These are phyloP conservation scores for Pantherophis guttatus DNA, from an alignment of 2,113 vertebrate species.

Conservation along the genomic window DNA sequence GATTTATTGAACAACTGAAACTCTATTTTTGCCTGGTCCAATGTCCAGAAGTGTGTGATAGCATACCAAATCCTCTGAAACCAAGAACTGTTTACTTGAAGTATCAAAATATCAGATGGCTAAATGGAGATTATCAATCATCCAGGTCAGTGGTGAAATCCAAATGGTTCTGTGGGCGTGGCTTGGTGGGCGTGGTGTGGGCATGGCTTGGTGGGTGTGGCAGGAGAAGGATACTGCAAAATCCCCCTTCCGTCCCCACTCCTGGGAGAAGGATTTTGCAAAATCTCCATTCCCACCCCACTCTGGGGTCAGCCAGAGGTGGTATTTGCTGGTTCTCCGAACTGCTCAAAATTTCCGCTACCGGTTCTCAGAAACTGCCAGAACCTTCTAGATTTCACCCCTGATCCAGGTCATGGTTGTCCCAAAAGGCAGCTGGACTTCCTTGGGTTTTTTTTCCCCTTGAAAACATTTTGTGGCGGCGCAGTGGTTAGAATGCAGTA, in stretches of 20 bases:
- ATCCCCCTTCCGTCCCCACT: too few relatives aligned
- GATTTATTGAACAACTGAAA: background rate
- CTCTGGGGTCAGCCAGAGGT: too few relatives aligned
- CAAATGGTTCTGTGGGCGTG: too few relatives aligned
- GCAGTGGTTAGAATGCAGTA: background rate
- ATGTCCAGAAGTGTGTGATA: conserved; percentile 5
- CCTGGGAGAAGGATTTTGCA: too few relatives aligned
- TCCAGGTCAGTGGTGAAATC: background rate
- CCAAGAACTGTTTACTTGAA: background rate
- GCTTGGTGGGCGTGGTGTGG: too few relatives aligned
- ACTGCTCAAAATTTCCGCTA: too few relatives aligned
- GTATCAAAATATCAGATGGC: background rate
- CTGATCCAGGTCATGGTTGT: background rate
- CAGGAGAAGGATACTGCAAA: too few relatives aligned
- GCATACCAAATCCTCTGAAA: background rate
- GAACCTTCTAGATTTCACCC: too few relatives aligned
- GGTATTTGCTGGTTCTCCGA: too few relatives aligned
- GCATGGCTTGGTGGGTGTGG: too few relatives aligned
- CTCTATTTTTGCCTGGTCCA: conserved; percentile 1
- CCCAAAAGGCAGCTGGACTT: background rate
- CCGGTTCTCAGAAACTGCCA: too few relatives aligned
- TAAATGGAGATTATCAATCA: background rate
- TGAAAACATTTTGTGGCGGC: background rate
- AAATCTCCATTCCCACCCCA: too few relatives aligned
- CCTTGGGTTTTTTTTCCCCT: background rate